A percentile compares a stretch with the other conserved stretches of the same genome.
phyloP scores from a whole-genome alignment of 2,113 vertebrate species.

The Oreochromis tanganicae region DNA sequence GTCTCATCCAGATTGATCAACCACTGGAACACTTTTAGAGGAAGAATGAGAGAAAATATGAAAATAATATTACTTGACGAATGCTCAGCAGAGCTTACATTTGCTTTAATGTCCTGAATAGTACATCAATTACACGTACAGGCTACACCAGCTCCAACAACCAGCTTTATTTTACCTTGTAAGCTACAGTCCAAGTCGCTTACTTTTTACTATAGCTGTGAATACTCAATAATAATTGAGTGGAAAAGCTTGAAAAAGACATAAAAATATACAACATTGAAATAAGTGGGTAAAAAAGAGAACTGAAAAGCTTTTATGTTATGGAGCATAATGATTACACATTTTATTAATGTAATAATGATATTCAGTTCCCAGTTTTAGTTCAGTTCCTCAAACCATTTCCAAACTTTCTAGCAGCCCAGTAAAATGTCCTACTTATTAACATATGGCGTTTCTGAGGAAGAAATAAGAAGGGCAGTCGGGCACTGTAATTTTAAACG shows the following conservation, averaged over 20 bases:
- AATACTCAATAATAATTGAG: not conserved
- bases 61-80: not conserved
- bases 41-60: not conserved
- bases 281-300: not conserved
- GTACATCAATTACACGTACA: not conserved
- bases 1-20: not conserved
- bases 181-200: not conserved
- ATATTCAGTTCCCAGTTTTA: not conserved
- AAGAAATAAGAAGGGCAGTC: not conserved
- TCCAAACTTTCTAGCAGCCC: conserved; percentile 11
- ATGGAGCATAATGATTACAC: not conserved
- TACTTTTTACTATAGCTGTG: not conserved
- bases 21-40: not conserved
- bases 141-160: not conserved
- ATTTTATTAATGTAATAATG: not conserved
- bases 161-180: accelerated
- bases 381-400: not conserved
- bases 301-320: not conserved
- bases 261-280: not conserved
- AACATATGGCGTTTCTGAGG: conserved; percentile 5
- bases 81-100: not conserved
- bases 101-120: not conserved
- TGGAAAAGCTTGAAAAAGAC: not conserved
- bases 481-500: not conserved
- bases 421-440: conserved; percentile 32